Conservation (phyloP, 2,888 invertebrate species). For the Eupithecia centaureata region DNA sequence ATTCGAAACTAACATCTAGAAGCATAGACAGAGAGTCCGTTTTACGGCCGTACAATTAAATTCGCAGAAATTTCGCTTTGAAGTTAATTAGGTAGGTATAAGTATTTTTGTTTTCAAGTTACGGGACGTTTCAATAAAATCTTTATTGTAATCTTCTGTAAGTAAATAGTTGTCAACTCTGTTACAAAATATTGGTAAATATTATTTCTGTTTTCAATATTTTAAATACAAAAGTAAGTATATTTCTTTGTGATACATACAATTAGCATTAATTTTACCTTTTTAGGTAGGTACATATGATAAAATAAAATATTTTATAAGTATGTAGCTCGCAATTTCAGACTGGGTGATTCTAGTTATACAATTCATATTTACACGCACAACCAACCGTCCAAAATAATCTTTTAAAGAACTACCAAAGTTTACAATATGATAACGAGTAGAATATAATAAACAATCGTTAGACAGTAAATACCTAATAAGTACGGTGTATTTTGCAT, state of each 20-base stretch:
- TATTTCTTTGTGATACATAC: not conserved
- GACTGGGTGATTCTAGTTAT: not conserved
- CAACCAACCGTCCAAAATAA: constrained; percentile 7
- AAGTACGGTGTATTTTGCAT: not conserved
- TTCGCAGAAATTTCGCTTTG: constrained; percentile 23
- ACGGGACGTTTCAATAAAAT: constrained; percentile 2
- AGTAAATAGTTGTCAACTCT: constrained; percentile 12
- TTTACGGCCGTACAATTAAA: constrained; percentile 28
- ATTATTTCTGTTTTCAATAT: constrained; percentile 6
- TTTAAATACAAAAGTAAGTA: constrained; percentile 2
- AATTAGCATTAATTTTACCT: constrained; percentile 1
- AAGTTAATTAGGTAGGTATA: constrained; percentile 17
- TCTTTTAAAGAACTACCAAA: not conserved
- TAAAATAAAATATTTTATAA: not conserved
- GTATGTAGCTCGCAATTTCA: not conserved
- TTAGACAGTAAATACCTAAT: not conserved
- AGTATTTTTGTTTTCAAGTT: constrained; percentile 8
- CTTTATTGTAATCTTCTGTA: constrained; percentile 1
- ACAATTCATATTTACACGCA: not conserved
- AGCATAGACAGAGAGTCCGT: constrained; percentile 31
- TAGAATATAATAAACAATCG: not conserved
- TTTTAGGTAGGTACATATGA: not conserved
- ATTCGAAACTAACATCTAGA: constrained; percentile 27
- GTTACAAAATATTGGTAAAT: constrained; percentile 15
- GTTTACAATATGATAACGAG: not conserved